Evolutionary conservation across 2,113 vertebrate genomes (phyloP), one percentile per base, ranked within the genome.

Genomic region (Sclerurus mexicanus): DNA sequence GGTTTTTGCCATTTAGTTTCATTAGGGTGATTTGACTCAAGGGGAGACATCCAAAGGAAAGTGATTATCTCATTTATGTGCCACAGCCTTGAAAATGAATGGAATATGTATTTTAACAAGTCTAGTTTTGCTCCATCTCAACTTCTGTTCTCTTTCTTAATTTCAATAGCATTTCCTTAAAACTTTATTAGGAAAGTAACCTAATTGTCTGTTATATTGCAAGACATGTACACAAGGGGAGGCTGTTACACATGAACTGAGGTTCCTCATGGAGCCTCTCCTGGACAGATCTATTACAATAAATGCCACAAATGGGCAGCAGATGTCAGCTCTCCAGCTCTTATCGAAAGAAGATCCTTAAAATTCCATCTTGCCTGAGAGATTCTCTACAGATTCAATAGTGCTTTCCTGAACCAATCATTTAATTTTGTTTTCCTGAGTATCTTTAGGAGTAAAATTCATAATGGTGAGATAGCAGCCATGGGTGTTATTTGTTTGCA

Each of bases 321-420:
- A 96, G 94, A 94, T 95, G 96, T 90, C 92, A 94, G 81, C 79
- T 92, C 82, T 96, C 83, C 44, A 66, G 64, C 56, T 92, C 85
- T 24, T 24, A 86, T 69, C 55, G 77, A 83, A 88, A 82, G 63
- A 82, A 53, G 42, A 82, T 59, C n/a, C 50, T 94, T 92, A 87
- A 90, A 86, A 94, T 95, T 74, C 67, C 44, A 14, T 25, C 59
- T 91, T 75, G 56, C 77, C 75, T 94, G 80, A 85, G 85, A 89
- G 63, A 50, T 60, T 62, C 24, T 42, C 69, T 52, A 47, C 59
- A 28, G 46, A 91, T 94, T 90, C 87, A 66, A 83, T 83, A 87
- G 67, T 69, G 81, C 20, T 87, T 93, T 91, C 46, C 85, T 76
- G 58, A 89, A 68, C 53, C 49, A 95, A 79, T 85, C 3, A 83